Evolutionary conservation across 2,113 vertebrate genomes (phyloP).

Genomic region (Micromys minutus): DNA sequence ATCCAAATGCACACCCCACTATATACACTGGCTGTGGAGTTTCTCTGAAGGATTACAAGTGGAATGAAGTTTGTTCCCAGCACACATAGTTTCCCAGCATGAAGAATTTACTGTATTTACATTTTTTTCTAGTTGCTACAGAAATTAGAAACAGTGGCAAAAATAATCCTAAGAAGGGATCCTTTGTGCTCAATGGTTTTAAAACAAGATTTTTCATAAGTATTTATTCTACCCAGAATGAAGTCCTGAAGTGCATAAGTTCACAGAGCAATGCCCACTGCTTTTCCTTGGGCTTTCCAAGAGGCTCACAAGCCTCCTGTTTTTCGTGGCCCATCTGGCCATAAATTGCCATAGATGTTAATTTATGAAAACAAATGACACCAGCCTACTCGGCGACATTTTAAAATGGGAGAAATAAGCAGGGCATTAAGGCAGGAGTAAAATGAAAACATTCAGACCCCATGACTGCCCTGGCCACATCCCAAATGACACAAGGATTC

Average conservation of each 20-base stretch:
- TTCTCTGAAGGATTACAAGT: background rate
- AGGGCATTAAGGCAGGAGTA: conserved; percentile 70
- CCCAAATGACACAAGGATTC: conserved; percentile 67
- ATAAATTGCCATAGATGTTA: conserved; percentile 85
- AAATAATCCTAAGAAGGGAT: conserved; percentile 80
- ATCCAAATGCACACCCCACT: background rate
- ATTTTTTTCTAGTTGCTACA: conserved; percentile 75
- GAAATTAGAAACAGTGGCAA: conserved; percentile 75
- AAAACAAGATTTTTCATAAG: conserved; percentile 80
- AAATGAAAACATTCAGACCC: conserved; percentile 81
- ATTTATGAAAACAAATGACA: conserved; percentile 88
- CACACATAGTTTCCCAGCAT: conserved; percentile 46
- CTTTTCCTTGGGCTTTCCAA: conserved; percentile 80
- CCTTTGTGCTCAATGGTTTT: conserved; percentile 82
- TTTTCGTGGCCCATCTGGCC: conserved; percentile 85
- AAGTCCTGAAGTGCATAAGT: conserved; percentile 83
- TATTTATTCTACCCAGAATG: conserved; percentile 76
- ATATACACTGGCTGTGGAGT: background rate
- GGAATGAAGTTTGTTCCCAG: background rate
- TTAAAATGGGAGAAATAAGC: conserved; percentile 82
- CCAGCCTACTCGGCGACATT: conserved; percentile 76
- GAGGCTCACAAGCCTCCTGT: conserved; percentile 82
- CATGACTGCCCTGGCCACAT: conserved; percentile 73
- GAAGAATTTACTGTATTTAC: conserved; percentile 72
- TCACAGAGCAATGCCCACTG: conserved; percentile 78